phyloP scores from a whole-genome alignment of 2,113 vertebrate genomes.

The Menura novaehollandiae region DNA sequence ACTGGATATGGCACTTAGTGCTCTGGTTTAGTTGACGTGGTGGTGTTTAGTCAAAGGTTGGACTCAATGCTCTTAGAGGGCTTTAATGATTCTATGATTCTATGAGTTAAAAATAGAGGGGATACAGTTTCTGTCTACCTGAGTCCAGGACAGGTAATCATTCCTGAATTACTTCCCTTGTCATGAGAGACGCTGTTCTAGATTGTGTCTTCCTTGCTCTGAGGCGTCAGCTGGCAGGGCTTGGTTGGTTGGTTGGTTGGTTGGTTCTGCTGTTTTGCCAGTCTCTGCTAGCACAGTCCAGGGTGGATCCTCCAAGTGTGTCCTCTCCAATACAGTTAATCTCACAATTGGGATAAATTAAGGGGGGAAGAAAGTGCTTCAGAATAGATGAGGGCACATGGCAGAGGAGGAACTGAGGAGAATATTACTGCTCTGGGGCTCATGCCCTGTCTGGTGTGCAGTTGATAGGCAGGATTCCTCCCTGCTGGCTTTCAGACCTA shows the following conservation, averaged over 20 bases:
- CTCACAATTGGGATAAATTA: neutral
- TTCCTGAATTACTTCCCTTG: neutral
- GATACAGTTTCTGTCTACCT: neutral
- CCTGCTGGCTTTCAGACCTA: neutral
- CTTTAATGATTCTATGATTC: neutral
- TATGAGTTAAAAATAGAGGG: neutral
- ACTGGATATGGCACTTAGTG: neutral
- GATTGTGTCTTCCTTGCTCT: neutral
- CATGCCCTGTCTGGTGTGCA: neutral
- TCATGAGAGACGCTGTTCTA: neutral
- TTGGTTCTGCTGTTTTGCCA: neutral
- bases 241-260: neutral
- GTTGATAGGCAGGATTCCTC: neutral
- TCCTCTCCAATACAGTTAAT: neutral
- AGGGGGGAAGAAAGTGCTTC: neutral
- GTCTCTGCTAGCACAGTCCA: neutral
- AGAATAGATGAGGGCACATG: neutral
- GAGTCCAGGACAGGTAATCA: neutral
- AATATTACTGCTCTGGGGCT: neutral
- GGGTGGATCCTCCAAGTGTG: neutral
- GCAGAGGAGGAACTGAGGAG: neutral
- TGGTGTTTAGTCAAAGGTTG: neutral
- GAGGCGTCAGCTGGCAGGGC: neutral
- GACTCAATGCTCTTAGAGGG: neutral
- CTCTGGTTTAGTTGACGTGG: neutral